Percentiles rank a stretch among this genome's conserved stretches.
Evolutionary conservation across 2,113 vertebrate species (phyloP).

Genomic region (Percina caprodes): DNA sequence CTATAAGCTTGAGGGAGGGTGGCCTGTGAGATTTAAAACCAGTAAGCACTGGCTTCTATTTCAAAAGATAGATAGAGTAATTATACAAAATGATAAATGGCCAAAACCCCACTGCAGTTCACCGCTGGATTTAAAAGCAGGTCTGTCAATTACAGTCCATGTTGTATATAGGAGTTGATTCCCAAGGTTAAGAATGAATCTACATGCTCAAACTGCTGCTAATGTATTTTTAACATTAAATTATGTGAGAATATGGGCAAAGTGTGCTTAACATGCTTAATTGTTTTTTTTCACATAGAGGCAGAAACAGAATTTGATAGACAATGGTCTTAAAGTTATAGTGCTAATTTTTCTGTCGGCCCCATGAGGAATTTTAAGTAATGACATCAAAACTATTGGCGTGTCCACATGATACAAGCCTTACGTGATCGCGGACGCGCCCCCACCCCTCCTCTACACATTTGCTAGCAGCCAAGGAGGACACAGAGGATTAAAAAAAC

Average conservation of each 20-base stretch:
- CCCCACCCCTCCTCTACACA: too few relatives aligned
- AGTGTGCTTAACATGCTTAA: background rate
- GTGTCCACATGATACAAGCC: too few relatives aligned
- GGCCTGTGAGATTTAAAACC: background rate
- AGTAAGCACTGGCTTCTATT: background rate
- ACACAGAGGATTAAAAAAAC: too few relatives aligned
- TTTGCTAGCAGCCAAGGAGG: too few relatives aligned
- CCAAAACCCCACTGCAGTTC: background rate
- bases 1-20: background rate
- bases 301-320: background rate
- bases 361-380: too few relatives aligned
- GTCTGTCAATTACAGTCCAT: background rate
- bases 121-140: background rate
- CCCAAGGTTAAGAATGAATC: background rate
- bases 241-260: background rate
- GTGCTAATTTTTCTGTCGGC: too few relatives aligned
- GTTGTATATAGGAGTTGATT: background rate
- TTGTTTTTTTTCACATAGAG: background rate
- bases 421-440: too few relatives aligned
- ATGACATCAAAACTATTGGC: too few relatives aligned
- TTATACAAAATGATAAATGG: background rate
- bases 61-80: background rate
- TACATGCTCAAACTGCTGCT: background rate
- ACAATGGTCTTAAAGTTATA: too few relatives aligned
- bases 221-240: too few relatives aligned